These are phyloP conservation scores for Cepaea nemoralis DNA, from an alignment of 1,140 invertebrate genomes.

Conservation along the genomic window DNA sequence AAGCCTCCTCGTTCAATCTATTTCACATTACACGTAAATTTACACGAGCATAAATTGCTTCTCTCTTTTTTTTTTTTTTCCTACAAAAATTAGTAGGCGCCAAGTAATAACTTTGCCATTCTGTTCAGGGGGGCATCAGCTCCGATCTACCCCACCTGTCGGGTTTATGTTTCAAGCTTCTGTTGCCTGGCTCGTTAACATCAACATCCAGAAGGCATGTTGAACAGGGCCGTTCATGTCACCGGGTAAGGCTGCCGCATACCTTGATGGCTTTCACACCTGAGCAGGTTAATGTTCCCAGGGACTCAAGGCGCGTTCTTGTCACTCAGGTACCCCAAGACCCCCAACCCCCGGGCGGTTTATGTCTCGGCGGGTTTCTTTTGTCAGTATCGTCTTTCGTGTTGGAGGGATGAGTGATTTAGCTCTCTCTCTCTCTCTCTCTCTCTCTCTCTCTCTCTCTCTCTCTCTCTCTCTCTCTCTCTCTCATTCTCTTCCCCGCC, in stretches of 20 bases:
- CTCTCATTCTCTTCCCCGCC: background rate
- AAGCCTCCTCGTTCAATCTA: background rate
- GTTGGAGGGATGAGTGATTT: background rate
- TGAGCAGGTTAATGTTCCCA: background rate
- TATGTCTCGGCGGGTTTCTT: background rate
- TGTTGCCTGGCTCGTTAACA: background rate
- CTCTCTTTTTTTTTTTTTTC: too few species aligned
- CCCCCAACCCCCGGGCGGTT: too few species aligned
- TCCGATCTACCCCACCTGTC: background rate
- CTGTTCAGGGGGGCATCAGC: background rate
- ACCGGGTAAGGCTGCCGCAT: background rate
- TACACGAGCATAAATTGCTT: background rate
- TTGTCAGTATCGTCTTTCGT: background rate
- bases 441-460: background rate
- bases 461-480: background rate
- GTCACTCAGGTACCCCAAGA: background rate
- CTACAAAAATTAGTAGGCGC: background rate
- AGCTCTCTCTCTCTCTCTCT: background rate
- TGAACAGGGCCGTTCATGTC: background rate
- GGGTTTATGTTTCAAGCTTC: background rate
- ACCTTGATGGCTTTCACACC: background rate
- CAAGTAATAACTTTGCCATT: background rate
- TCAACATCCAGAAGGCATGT: background rate
- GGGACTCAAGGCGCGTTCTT: background rate
- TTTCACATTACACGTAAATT: background rate